Percentiles rank a stretch among this genome's conserved stretches.
phyloP scores from a whole-genome alignment of 2,888 invertebrate genomes.

The Bellardia bayeri region DNA sequence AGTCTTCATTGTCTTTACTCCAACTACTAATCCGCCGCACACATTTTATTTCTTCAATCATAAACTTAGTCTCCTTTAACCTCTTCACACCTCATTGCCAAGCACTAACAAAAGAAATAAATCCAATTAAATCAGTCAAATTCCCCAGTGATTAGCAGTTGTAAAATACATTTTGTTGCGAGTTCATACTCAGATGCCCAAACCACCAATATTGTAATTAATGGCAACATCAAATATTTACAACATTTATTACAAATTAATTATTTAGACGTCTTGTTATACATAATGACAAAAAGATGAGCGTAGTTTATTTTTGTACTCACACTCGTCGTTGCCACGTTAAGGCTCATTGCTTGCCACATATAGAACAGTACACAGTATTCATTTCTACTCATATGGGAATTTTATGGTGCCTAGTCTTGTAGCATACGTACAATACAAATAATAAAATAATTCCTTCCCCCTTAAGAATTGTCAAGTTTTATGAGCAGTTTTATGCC shows the following conservation, averaged over 20 bases:
- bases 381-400: constrained; percentile 22
- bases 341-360: constrained; percentile 66
- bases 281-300: constrained; percentile 59
- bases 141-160: constrained; percentile 67
- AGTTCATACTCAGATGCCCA: constrained; percentile 32
- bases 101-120: constrained; percentile 50
- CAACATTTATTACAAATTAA: constrained; percentile 74
- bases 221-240: constrained; percentile 71
- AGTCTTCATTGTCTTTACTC: too few relatives aligned
- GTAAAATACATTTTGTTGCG: constrained; percentile 40
- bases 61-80: constrained; percentile 17
- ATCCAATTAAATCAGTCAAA: constrained; percentile 69
- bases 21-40: too few relatives aligned
- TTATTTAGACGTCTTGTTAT: constrained; percentile 72
- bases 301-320: constrained; percentile 49
- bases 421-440: neutral
- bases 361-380: constrained; percentile 15
- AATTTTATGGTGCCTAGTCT: neutral
- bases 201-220: constrained; percentile 61
- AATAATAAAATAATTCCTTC: constrained; percentile 34
- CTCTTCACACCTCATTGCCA: constrained; percentile 64
- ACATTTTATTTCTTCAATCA: neutral
- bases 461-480: constrained; percentile 50
- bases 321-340: constrained; percentile 31
- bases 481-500: constrained; percentile 64